Percentiles rank a stretch among this genome's conserved stretches.
Evolutionary conservation across 2,888 invertebrate genomes (phyloP).

Genomic region (Nebria salina): DNA sequence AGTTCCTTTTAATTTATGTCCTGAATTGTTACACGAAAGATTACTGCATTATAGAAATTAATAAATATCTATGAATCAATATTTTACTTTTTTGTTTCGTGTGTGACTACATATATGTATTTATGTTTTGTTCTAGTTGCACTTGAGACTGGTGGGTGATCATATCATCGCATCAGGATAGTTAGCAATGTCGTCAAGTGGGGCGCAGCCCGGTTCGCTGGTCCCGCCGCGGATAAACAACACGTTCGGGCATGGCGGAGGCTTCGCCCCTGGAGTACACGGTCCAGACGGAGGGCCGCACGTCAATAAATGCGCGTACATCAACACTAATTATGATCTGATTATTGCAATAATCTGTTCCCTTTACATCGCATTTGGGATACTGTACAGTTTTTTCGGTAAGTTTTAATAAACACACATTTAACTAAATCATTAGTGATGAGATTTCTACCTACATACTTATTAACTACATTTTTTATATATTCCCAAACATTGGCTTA

Average conservation of each 20-base stretch:
- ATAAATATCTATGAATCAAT: no score
- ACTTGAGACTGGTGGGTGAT: conserved; percentile 20
- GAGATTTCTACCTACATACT: no score
- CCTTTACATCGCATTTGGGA: conserved; percentile 81
- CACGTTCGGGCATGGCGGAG: conserved; percentile 53
- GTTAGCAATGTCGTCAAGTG: conserved; percentile 58
- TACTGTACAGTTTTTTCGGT: conserved; percentile 87
- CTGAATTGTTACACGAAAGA: no score
- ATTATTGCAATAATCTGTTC: conserved; percentile 73
- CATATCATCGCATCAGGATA: conserved; percentile 6
- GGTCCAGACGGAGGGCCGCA: conserved; percentile 54
- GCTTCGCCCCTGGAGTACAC: conserved; percentile 48
- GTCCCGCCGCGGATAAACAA: conserved; percentile 65
- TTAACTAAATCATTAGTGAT: no score
- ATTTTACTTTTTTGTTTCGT: no score
- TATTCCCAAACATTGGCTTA: no score
- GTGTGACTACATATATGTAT: no score
- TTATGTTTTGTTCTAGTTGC: conserved; percentile 22
- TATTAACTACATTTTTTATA: no score
- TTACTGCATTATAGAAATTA: no score
- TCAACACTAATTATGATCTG: conserved; percentile 73
- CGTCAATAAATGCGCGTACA: conserved; percentile 66
- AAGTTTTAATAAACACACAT: conserved; percentile 57
- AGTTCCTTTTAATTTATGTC: no score
- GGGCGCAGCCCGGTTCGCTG: conserved; percentile 68